Evolutionary conservation across 2,888 invertebrate species (phyloP).

Genomic region (Heliothis peltigera): DNA sequence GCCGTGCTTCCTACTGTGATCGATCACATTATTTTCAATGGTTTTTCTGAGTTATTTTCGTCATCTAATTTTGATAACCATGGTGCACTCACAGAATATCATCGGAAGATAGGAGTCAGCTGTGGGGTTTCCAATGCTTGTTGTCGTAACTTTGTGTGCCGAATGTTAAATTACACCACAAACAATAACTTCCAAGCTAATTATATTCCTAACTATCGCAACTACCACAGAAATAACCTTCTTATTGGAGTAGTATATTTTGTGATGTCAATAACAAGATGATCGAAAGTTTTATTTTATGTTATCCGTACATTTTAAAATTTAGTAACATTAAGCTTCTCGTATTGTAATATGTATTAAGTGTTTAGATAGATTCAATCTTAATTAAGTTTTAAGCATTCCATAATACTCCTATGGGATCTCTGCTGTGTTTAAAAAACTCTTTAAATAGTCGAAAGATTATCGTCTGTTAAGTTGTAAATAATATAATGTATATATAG

Average conservation of each 20-base stretch:
- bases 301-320: constrained; percentile 68
- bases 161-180: neutral
- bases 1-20: no score
- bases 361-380: constrained; percentile 86
- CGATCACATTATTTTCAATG: no score
- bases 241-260: constrained; percentile 3
- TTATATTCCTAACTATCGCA: neutral
- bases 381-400: constrained; percentile 87
- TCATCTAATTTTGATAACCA: no score
- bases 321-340: constrained; percentile 75
- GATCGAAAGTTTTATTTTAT: constrained; percentile 63
- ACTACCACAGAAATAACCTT: neutral
- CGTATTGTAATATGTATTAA: constrained; percentile 74
- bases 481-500: constrained; percentile 75
- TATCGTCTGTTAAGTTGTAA: constrained; percentile 78
- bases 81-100: no score
- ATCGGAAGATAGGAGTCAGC: no score
- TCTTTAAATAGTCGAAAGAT: constrained; percentile 84
- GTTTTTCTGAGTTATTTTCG: no score
- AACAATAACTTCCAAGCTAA: neutral
- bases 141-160: neutral
- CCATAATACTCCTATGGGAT: constrained; percentile 88
- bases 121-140: no score
- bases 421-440: constrained; percentile 88
- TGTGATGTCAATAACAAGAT: constrained; percentile 22